Conservation (phyloP, 35 echinoderm and acorn worm genomes). For the Apostichopus parvimensis region DNA sequence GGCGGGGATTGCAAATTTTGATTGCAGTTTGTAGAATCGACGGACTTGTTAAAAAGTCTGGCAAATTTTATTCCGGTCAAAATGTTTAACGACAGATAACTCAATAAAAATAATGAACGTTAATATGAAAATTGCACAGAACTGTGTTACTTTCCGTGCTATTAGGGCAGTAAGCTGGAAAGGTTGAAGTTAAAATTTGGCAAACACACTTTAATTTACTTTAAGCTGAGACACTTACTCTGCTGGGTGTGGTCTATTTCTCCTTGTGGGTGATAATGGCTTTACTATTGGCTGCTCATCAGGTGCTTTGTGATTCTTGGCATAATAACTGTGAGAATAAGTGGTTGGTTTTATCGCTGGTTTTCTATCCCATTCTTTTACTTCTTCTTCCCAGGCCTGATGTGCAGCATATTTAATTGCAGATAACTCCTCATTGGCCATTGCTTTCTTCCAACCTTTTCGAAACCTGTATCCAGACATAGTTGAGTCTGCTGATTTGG, state of each 20-base stretch:
- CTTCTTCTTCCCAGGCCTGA: slow-evolving; percentile 79
- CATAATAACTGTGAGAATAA: slow-evolving; percentile 86
- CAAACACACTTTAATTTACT: too few species aligned
- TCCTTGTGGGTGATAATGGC: slow-evolving; percentile 84
- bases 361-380: slow-evolving; percentile 86
- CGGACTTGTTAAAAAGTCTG: too few species aligned
- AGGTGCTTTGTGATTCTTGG: slow-evolving; percentile 57
- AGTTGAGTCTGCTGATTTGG: slow-evolving; percentile 89
- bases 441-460: slow-evolving; percentile 8
- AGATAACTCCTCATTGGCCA: slow-evolving; percentile 24
- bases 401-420: slow-evolving; percentile 67
- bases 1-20: too few species aligned
- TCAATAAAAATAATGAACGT: too few species aligned
- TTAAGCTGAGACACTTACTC: slow-evolving; percentile 60
- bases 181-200: too few species aligned
- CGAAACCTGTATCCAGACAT: slow-evolving; percentile 85
- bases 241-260: slow-evolving; percentile 98
- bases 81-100: too few species aligned
- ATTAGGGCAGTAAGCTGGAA: too few species aligned
- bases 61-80: too few species aligned
- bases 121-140: too few species aligned
- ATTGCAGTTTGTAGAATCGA: too few species aligned
- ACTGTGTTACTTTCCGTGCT: too few species aligned
- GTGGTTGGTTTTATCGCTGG: slow-evolving; percentile 86
- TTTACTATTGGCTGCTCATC: slow-evolving; percentile 33